These are phyloP conservation scores for Apostichopus californicus DNA, from an alignment of 35 echinoderm and acorn worm genomes.

Conservation along the genomic window DNA sequence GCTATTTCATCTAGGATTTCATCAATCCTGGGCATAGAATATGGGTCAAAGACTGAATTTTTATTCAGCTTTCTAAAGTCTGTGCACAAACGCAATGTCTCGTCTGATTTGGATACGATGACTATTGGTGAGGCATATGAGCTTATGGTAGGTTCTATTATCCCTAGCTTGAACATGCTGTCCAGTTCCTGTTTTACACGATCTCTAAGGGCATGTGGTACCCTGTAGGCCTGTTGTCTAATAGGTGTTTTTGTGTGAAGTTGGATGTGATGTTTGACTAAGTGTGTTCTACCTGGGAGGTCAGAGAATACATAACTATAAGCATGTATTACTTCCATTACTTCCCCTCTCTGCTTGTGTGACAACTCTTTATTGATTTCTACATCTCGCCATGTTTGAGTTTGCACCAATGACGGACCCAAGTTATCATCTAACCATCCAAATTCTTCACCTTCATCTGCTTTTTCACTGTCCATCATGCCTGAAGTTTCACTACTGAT, in stretches of 20 bases:
- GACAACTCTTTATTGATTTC: not conserved
- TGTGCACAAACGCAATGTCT: slow-evolving; percentile 30
- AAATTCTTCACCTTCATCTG: no score
- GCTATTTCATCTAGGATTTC: not conserved
- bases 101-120: slow-evolving; percentile 40
- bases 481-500: no score
- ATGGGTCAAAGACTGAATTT: slow-evolving; percentile 61
- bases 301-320: slow-evolving; percentile 20
- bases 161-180: slow-evolving; percentile 50
- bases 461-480: no score
- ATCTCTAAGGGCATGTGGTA: no score
- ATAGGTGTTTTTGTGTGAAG: no score
- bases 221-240: no score
- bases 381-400: slow-evolving; percentile 2
- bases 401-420: not conserved
- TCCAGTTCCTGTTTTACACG: no score
- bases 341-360: not conserved
- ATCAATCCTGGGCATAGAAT: slow-evolving; percentile 64
- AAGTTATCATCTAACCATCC: no score
- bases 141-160: slow-evolving; percentile 46
- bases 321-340: not conserved
- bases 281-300: no score
- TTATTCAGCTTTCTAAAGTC: slow-evolving; percentile 45
- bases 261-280: no score
- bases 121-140: slow-evolving; percentile 49